Base-by-base conservation (phyloP, 2,888 invertebrate species). In the Lasioglossum morio region DNA sequence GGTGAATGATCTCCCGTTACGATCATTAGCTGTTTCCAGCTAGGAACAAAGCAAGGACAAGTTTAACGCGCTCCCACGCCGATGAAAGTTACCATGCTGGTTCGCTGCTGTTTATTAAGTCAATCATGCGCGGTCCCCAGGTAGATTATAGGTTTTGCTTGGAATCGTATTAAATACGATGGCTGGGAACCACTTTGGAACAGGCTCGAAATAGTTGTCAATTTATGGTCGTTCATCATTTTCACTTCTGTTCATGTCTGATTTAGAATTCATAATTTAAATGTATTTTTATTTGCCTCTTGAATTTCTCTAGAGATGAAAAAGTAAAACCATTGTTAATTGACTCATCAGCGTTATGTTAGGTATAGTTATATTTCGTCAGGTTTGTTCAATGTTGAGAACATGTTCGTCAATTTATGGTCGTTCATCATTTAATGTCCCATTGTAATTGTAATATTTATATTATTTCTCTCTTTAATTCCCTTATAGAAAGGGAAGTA, bases 31-130 rank as follows among this genome's bases (percentile, higher is more conserved):
- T 72, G 73, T 74, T 77, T 81, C 70, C 66, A 37, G 23, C 1
- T 48, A 77, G 60, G 79, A 84, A 94, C 92, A 92, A 94, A 91
- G 93, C 92, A 94, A 93, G 93, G 94, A 90, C 92, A 91, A 84
- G 79, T 87, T 87, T 88, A 85, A 89, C 89, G 87, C 87, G 87
- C 86, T 89, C 91, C 86, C 84, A 88, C 82, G 85, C 72, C 78
- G 86, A 86, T 85, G 88, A 88, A 88, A 88, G 86, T 81, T 82
- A 76, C 77, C 79, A 76, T 73, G 57, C 75, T 63, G 34, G 43
- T 72, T 69, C 4, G 60, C 78, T 60, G 53, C 66, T 16, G 77
- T 78, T 84, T 48, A 43, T 57, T 30, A 77, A 40, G 66, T 48
- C 70, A 48, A 70, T 77, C 74, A 53, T 27, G 57, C 46, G 57